phyloP scores from a whole-genome alignment of 2,113 vertebrate species.

The Chloroceryle aenea region DNA sequence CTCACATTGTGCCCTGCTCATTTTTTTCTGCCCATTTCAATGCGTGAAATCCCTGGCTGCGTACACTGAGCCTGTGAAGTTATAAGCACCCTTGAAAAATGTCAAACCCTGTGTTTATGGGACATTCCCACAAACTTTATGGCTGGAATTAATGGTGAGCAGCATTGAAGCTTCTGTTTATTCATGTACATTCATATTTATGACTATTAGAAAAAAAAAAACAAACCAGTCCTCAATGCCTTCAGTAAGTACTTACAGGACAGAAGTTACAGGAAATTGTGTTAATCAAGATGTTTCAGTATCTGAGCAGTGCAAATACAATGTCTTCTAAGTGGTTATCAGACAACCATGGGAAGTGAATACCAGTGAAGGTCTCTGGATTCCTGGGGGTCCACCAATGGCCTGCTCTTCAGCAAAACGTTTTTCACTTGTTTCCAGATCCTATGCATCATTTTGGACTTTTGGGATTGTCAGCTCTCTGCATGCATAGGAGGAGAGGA shows the following conservation, averaged over 20 bases:
- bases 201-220: not conserved
- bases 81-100: not conserved
- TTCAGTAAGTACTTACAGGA: not conserved
- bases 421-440: not conserved
- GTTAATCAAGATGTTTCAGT: not conserved
- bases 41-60: not conserved
- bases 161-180: not conserved
- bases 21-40: not conserved
- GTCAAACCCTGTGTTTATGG: not conserved
- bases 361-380: not conserved
- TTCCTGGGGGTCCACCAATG: not conserved
- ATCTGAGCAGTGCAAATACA: not conserved
- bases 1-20: not conserved
- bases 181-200: not conserved
- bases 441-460: not conserved
- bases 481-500: not conserved
- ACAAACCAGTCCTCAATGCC: not conserved
- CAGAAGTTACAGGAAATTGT: not conserved
- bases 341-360: not conserved
- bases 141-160: not conserved
- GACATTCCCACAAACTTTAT: not conserved
- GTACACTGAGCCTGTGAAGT: not conserved
- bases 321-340: not conserved
- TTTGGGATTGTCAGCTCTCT: not conserved
- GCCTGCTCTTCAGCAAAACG: not conserved